phyloP scores from a whole-genome alignment of 2,888 invertebrate genomes.

The Noctuana brunneofusca region DNA sequence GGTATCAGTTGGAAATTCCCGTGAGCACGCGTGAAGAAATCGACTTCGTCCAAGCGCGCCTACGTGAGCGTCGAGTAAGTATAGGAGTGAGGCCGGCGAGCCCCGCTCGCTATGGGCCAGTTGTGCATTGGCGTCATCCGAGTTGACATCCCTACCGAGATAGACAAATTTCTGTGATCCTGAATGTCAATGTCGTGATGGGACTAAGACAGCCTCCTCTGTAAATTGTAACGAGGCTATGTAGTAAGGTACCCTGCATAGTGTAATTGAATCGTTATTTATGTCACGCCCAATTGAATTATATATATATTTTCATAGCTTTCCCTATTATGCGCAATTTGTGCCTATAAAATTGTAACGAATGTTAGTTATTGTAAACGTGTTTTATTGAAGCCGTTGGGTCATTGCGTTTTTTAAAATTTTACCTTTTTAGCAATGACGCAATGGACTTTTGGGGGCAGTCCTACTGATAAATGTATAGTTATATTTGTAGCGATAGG shows the following conservation, averaged over 20 bases:
- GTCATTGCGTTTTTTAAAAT: conserved; percentile 64
- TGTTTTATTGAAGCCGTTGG: conserved; percentile 57
- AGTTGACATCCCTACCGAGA: conserved; percentile 58
- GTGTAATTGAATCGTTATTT: conserved; percentile 66
- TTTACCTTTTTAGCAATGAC: conserved; percentile 57
- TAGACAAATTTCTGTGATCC: conserved; percentile 59
- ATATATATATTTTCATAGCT: conserved; percentile 73
- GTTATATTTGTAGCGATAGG: conserved; percentile 35
- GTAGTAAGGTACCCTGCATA: conserved; percentile 58
- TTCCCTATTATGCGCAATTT: conserved; percentile 63
- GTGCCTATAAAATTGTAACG: conserved; percentile 72
- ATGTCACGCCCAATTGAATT: conserved; percentile 62
- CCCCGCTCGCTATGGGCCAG: conserved; percentile 45
- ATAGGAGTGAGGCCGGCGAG: conserved; percentile 54
- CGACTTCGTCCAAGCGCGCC: conserved; percentile 62
- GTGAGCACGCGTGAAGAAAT: conserved; percentile 60
- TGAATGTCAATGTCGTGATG: conserved; percentile 50
- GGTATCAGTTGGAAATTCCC: conserved; percentile 76
- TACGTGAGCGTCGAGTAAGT: conserved; percentile 63
- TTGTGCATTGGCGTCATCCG: conserved; percentile 54
- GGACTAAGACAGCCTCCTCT: conserved; percentile 49
- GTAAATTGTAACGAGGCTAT: conserved; percentile 65
- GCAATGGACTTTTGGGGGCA: conserved; percentile 54
- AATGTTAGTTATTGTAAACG: conserved; percentile 60
- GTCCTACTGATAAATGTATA: conserved; percentile 57